Conservation (phyloP, 2,888 invertebrate genomes). For the Calliphora vomitoria region DNA sequence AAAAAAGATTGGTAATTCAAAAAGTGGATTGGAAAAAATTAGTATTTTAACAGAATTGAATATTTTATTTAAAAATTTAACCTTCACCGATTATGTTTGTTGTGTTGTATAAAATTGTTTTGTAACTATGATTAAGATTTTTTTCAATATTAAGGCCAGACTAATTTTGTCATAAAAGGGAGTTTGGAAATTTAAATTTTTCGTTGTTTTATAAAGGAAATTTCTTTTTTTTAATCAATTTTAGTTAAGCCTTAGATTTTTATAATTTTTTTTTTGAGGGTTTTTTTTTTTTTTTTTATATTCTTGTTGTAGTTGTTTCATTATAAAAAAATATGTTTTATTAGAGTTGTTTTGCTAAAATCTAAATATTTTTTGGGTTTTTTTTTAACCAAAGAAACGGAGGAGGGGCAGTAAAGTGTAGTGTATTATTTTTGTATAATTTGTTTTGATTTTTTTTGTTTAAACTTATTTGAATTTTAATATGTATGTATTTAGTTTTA, state of each 20-base stretch:
- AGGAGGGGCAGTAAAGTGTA: constrained; percentile 53
- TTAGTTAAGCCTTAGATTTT: constrained; percentile 11
- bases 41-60: constrained; percentile 59
- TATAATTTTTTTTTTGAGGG: constrained; percentile 7
- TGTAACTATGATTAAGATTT: constrained; percentile 67
- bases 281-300: constrained; percentile 26
- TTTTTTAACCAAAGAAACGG: constrained; percentile 22
- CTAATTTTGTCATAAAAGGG: not conserved
- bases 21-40: not conserved
- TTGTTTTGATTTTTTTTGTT: constrained; percentile 11
- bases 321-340: constrained; percentile 48
- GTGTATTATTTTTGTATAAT: not conserved
- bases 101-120: constrained; percentile 11
- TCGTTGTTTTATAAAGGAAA: not conserved
- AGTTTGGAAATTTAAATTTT: not conserved
- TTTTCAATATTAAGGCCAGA: constrained; percentile 59
- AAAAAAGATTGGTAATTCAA: not conserved
- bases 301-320: constrained; percentile 24
- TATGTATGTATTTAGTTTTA: not conserved
- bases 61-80: constrained; percentile 59
- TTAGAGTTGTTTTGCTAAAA: constrained; percentile 33
- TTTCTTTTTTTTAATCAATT: constrained; percentile 45
- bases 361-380: constrained; percentile 24
- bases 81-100: constrained; percentile 66
- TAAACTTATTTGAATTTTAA: not conserved